Evolutionary conservation across 1,140 invertebrate species (phyloP).

Genomic region (Acromyrmex echinatior): DNA sequence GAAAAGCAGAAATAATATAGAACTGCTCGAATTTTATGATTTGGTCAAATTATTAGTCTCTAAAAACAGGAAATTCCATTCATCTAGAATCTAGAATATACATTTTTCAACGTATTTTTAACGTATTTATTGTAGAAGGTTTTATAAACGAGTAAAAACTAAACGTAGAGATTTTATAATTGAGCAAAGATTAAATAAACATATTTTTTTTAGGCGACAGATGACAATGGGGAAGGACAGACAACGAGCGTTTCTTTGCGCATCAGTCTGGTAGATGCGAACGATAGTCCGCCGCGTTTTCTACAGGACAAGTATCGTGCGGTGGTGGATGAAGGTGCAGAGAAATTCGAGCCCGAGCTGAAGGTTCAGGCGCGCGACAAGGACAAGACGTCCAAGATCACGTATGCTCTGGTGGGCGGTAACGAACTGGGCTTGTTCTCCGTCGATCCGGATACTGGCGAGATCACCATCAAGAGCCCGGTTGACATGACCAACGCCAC

Average conservation of each 20-base stretch:
- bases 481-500: slow-evolving; percentile 89
- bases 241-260: slow-evolving; percentile 92
- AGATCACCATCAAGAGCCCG: slow-evolving; percentile 90
- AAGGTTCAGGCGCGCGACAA: slow-evolving; percentile 91
- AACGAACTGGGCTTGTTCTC: slow-evolving; percentile 89
- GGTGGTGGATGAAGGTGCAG: slow-evolving; percentile 94
- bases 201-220: slow-evolving; percentile 90
- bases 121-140: neutral
- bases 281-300: slow-evolving; percentile 95
- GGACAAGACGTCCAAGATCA: slow-evolving; percentile 93
- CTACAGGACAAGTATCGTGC: slow-evolving; percentile 91
- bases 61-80: neutral
- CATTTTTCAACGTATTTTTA: neutral
- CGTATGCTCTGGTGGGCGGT: slow-evolving; percentile 91
- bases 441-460: slow-evolving; percentile 90
- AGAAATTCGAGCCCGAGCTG: slow-evolving; percentile 93
- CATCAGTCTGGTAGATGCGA: slow-evolving; percentile 93
- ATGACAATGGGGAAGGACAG: slow-evolving; percentile 93
- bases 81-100: neutral
- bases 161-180: no score
- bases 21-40: neutral
- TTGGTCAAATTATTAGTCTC: neutral
- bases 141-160: neutral
- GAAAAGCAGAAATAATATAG: neutral
- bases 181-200: no score